Base-by-base conservation (phyloP, 2,888 invertebrate genomes). In the Agriopis leucophaearia region DNA sequence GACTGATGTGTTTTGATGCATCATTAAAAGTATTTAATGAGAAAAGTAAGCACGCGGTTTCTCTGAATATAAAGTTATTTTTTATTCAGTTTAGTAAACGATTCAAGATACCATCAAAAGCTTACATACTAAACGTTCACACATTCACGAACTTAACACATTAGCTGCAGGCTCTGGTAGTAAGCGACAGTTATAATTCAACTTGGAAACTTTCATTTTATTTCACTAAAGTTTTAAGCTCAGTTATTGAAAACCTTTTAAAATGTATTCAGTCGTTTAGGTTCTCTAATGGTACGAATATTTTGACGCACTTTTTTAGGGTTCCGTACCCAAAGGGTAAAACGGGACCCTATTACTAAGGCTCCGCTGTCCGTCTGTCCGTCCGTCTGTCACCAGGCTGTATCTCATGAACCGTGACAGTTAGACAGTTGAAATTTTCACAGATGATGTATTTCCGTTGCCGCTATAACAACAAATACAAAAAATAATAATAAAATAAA, bases 131-230 rank as follows among this genome's bases (percentile, higher is more conserved):
- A 27, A 52, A 52, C 38, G 4, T 13, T 27, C 27, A 18, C 50
- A 38, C 38, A n/a, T 27, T 45, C 45, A 35, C 38, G 9, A 64
- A 56, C 35, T 57, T 64, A 27, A 42, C 35, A 51, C 64, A 51
- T 64, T 64, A 64, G 35, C 15, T 9, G 50, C 64, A 57, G n/a
- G 10, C 56, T 16, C 6, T 6, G 13, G 12, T n/a, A 8, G 8
- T 27, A 13, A 13, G 50, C 13, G 40, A 35, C 64, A 9, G 10
- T 47, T 52, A 36, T 54, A 54, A 52, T 47, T 54, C 38, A 47
- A 62, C 62, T 45, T 45, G 1, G 9, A 44, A 60, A 61, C 36
- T 63, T 63, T 48, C 15, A 38, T 52, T 64, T 58, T 45, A 59
- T 64, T 45, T 54, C 45, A 62, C 45, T 18, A 63, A 56, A 62